These are phyloP conservation scores for Montipora capricornis DNA, from an alignment of 64 coral and sea anemone species.

Conservation along the genomic window DNA sequence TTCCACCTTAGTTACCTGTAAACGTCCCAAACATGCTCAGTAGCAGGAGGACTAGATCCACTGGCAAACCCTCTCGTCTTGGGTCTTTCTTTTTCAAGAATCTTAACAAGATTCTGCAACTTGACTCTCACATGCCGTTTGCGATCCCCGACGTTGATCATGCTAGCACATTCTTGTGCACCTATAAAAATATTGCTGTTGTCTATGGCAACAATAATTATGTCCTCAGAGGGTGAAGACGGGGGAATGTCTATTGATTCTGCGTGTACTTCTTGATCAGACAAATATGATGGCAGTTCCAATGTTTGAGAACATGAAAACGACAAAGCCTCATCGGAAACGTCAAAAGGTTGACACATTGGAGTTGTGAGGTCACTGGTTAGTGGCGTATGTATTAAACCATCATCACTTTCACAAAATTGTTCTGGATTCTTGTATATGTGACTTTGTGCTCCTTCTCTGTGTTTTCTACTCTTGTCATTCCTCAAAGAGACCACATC, in stretches of 20 bases:
- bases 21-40: slow-evolving; percentile 94
- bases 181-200: slow-evolving; percentile 99
- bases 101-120: slow-evolving; percentile 90
- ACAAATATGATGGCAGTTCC: not conserved
- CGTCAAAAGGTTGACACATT: not conserved
- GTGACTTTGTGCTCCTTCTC: not conserved
- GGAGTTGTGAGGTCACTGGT: not conserved
- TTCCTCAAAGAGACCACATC: not conserved
- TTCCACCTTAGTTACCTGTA: slow-evolving; percentile 72
- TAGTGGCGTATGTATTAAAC: not conserved
- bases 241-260: not conserved
- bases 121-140: slow-evolving; percentile 95
- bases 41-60: slow-evolving; percentile 96
- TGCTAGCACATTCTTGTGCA: slow-evolving; percentile 93
- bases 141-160: slow-evolving; percentile 73
- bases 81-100: slow-evolving; percentile 82
- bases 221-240: not conserved
- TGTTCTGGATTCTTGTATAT: not conserved
- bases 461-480: not conserved
- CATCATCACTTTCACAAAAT: not conserved
- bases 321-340: not conserved
- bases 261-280: not conserved
- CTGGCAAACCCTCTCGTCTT: slow-evolving; percentile 78
- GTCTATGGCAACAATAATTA: slow-evolving; percentile 83
- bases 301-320: not conserved